These are phyloP conservation scores for Phyto melanocephala DNA, from an alignment of 2,888 invertebrate species.

Conservation along the genomic window DNA sequence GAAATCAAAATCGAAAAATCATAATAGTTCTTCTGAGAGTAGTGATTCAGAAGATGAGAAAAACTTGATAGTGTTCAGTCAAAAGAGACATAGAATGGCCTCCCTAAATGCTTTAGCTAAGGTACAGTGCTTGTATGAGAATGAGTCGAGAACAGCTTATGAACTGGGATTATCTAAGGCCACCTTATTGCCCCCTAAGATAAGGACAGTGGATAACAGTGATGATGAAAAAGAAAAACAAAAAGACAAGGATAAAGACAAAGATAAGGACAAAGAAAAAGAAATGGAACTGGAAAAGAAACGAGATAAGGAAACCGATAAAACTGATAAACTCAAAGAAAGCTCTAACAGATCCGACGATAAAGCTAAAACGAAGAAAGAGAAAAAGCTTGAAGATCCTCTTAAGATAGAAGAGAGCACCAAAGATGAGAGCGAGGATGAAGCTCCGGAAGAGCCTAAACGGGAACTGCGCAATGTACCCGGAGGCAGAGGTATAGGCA, in stretches of 20 bases:
- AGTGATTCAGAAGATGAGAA: conserved; percentile 76
- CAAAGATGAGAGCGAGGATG: conserved; percentile 67
- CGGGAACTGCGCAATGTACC: conserved; percentile 86
- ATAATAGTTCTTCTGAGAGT: conserved; percentile 66
- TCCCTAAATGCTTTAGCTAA: conserved; percentile 93
- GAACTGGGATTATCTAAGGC: conserved; percentile 81
- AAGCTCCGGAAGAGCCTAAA: conserved; percentile 74
- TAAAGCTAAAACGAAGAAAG: conserved; percentile 64
- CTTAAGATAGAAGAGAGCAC: conserved; percentile 59
- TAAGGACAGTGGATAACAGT: conserved; percentile 74
- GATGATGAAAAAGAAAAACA: conserved; percentile 79
- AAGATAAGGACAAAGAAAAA: conserved; percentile 58
- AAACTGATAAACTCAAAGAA: conserved; percentile 56
- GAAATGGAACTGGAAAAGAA: conserved; percentile 63
- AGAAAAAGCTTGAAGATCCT: conserved; percentile 63
- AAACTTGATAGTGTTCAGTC: conserved; percentile 80
- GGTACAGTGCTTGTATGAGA: conserved; percentile 94
- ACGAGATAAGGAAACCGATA: conserved; percentile 20
- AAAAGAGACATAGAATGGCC: conserved; percentile 91
- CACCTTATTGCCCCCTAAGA: conserved; percentile 79
- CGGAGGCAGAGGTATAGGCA: conserved; percentile 88
- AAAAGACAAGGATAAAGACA: conserved; percentile 72
- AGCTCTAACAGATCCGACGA: conserved; percentile 36
- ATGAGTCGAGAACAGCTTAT: conserved; percentile 88
- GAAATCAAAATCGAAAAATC: not conserved